Evolutionary conservation across 2,113 vertebrate species (phyloP), one percentile per base, ranked within the genome.

Genomic region (Tachysurus vachellii): DNA sequence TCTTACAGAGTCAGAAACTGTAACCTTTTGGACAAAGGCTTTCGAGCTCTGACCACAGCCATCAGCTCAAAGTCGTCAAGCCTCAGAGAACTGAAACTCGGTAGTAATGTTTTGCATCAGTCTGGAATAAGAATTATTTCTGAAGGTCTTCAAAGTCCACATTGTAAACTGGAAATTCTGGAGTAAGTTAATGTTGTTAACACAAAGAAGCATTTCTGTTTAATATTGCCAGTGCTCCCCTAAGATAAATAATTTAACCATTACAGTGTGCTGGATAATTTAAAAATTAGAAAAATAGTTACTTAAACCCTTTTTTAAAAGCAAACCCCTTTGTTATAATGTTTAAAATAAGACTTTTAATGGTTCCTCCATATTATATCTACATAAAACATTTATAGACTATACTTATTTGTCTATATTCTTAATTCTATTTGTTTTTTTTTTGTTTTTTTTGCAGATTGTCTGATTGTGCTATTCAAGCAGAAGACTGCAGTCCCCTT

Each of bases 11-110:
- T 85, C 68, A 81, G 83, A 42, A 47, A 88, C 21, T 88, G 87
- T 62, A 82, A 76, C 13, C 77, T 88, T 4, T 8, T 81, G 4
- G 11, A 70, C 0, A 53, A 23, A 4, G 85, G 90, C 50, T 92
- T 91, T 82, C 4, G 14, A 79, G 36, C 84, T 44, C 87, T 94
- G 80, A 61, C 83, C 21, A 31, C 21, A 0, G 82, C 80, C 50
- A 36, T 87, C 89, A 79, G 70, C 3, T 28, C 28, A n/a, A 90
- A 90, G 31, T 57, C 86, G 5, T 56, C 2, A 3, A 90, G 44
- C 26, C 86, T 94, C 57, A 59, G 5, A 36, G 89, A 89, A 79
- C 13, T 94, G 87, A 91, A 93, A 83, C 89, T 94, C 19, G 91
- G 91, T 84, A 85, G 42, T 13, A 94, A 91, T 21, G 36, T 61